phyloP scores from a whole-genome alignment of 1,140 invertebrate species.

The Archegozetes longisetosus region DNA sequence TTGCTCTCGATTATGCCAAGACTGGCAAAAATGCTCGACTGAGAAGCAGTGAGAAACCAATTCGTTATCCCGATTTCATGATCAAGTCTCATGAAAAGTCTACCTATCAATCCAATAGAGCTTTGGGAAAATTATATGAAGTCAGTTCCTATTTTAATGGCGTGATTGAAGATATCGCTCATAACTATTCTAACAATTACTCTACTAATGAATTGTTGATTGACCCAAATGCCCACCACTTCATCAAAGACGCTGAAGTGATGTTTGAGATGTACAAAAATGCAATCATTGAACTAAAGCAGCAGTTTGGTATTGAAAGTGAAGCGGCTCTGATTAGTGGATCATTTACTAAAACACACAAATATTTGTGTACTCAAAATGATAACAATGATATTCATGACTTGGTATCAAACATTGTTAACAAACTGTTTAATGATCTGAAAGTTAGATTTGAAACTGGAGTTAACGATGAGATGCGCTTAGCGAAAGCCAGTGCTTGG shows the following conservation, averaged over 20 bases:
- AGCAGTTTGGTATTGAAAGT: constrained; percentile 23
- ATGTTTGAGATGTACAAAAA: constrained; percentile 19
- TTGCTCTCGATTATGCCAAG: constrained; percentile 26
- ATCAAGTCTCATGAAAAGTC: constrained; percentile 21
- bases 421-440: not conserved
- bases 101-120: constrained; percentile 21
- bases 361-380: constrained; percentile 6
- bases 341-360: constrained; percentile 13
- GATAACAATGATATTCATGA: constrained; percentile 7
- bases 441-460: not conserved
- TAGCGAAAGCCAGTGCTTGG: not conserved
- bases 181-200: not conserved
- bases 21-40: constrained; percentile 19
- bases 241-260: constrained; percentile 13
- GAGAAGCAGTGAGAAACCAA: constrained; percentile 21
- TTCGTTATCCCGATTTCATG: constrained; percentile 25
- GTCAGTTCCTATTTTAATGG: constrained; percentile 6
- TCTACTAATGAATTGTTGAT: constrained; percentile 14
- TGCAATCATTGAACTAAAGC: constrained; percentile 20
- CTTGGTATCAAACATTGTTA: not conserved
- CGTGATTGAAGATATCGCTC: not conserved
- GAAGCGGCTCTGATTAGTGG: constrained; percentile 23
- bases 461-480: not conserved
- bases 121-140: constrained; percentile 25
- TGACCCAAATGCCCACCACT: constrained; percentile 19